Percentiles rank a stretch among this genome's conserved stretches.
Conservation (phyloP, 2,797 vertebrate genomes). For the Takifugu ocellatus region DNA sequence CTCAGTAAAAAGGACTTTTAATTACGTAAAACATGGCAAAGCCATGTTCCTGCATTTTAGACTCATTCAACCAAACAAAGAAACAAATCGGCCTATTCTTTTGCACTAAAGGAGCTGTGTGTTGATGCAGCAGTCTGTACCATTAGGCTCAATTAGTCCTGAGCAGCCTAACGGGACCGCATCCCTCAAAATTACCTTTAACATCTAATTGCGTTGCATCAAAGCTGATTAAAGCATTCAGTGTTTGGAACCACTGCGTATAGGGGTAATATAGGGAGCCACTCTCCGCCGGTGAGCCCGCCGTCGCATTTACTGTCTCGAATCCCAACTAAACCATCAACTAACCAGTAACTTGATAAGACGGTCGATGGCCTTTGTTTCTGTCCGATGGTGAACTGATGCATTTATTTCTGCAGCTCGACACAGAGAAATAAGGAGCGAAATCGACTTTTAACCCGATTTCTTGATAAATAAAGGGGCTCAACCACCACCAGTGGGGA, state of each 20-base stretch:
- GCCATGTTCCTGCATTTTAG: conserved; percentile 31
- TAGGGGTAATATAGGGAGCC: conserved; percentile 18
- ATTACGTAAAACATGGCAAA: conserved; percentile 46
- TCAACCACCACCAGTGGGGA: background rate
- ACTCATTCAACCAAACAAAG: conserved; percentile 5
- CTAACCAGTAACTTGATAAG: conserved; percentile 30
- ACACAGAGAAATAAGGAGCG: no score
- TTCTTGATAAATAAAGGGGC: background rate
- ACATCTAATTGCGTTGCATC: conserved; percentile 33
- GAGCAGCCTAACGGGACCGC: background rate
- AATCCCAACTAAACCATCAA: conserved; percentile 34
- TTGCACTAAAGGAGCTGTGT: background rate
- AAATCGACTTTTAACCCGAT: no score
- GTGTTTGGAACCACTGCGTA: conserved; percentile 22
- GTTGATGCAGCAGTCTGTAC: conserved; percentile 1
- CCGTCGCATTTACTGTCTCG: conserved; percentile 32
- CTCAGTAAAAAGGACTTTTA: conserved; percentile 35
- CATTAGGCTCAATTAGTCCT: conserved; percentile 29
- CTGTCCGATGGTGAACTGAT: no score
- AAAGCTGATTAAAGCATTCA: conserved; percentile 41
- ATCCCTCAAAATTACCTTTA: conserved; percentile 29
- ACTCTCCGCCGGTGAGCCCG: conserved; percentile 8
- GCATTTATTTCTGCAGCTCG: no score
- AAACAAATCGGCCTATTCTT: background rate
- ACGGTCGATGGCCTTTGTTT: background rate